These are phyloP conservation scores for Gonioctena quinquepunctata DNA, from an alignment of 1,140 invertebrate genomes.

Conservation along the genomic window DNA sequence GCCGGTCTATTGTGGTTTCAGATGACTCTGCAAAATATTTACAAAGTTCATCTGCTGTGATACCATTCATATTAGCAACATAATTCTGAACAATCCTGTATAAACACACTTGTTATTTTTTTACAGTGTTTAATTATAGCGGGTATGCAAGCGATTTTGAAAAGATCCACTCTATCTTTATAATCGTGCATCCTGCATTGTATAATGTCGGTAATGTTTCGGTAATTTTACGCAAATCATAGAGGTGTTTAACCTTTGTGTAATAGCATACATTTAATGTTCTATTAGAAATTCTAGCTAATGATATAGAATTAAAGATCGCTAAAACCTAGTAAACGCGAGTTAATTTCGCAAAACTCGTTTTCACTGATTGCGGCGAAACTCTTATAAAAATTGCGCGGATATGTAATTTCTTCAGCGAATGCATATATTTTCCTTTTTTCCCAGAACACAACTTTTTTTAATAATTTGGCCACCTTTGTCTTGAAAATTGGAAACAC, in stretches of 20 bases:
- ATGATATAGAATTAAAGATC: constrained; percentile 8
- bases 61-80: too few relatives aligned
- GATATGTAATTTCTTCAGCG: neutral
- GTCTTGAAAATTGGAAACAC: constrained; percentile 13
- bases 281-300: constrained; percentile 7
- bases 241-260: neutral
- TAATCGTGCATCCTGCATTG: neutral
- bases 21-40: too few relatives aligned
- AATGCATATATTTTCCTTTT: neutral
- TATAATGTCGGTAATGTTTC: neutral
- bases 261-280: constrained; percentile 4
- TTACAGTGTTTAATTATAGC: neutral
- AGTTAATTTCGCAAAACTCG: constrained; percentile 12
- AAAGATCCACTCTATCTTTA: neutral
- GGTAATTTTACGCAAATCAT: constrained; percentile 12
- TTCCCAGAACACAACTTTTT: neutral
- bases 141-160: neutral
- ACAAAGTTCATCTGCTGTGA: too few relatives aligned
- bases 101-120: neutral
- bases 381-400: neutral
- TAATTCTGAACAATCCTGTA: neutral
- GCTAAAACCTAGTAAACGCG: neutral
- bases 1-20: too few relatives aligned
- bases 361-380: constrained; percentile 3
- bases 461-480: constrained; percentile 13